Evolutionary conservation across 2,888 invertebrate species (phyloP).

Genomic region (Allolobophora icterica): DNA sequence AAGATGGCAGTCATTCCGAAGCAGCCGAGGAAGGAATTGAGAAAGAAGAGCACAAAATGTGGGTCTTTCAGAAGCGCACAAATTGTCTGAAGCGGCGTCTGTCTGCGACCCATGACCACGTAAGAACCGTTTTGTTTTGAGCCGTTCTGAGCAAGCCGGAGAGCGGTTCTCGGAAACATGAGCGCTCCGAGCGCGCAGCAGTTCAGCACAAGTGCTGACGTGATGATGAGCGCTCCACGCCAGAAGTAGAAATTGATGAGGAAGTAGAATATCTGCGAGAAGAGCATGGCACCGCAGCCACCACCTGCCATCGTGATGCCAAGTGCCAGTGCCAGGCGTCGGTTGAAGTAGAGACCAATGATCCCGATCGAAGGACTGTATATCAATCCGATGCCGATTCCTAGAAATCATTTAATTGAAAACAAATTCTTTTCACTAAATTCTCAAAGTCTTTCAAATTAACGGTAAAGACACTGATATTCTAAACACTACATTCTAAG

Average conservation of each 20-base stretch:
- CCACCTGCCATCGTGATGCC: conserved; percentile 31
- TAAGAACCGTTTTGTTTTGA: neutral
- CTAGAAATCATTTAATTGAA: neutral
- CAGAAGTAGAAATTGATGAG: conserved; percentile 15
- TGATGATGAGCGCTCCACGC: conserved; percentile 26
- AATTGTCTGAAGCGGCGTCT: neutral
- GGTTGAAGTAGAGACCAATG: conserved; percentile 26
- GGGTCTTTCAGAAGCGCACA: neutral
- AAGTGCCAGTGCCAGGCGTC: neutral
- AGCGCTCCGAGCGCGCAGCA: conserved; percentile 28
- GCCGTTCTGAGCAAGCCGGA: neutral
- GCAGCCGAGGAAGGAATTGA: conserved; percentile 19
- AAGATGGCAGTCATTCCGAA: neutral
- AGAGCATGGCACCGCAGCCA: conserved; percentile 13
- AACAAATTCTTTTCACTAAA: neutral
- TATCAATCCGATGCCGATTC: conserved; percentile 21
- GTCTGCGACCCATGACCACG: neutral
- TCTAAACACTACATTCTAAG: no score
- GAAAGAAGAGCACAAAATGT: neutral
- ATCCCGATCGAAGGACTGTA: conserved; percentile 21
- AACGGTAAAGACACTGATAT: no score
- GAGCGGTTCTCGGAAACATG: conserved; percentile 6
- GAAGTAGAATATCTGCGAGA: conserved; percentile 26
- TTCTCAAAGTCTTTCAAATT: neutral
- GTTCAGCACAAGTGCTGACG: neutral